Percentiles rank a stretch among this genome's conserved stretches.
Conservation (phyloP, 1,140 invertebrate genomes). For the Lepidurus couesii region DNA sequence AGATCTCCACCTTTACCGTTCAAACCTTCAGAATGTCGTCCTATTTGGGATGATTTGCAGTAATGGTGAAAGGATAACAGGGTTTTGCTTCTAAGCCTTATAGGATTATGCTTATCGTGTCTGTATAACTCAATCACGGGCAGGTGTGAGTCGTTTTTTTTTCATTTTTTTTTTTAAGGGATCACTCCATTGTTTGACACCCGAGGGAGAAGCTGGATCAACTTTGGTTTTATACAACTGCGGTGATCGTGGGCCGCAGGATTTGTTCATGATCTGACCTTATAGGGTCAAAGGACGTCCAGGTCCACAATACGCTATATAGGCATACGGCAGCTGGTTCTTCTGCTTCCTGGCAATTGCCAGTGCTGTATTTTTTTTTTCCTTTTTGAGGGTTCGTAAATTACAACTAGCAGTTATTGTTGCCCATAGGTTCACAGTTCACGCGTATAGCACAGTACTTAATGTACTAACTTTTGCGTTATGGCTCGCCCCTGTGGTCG, state of each 20-base stretch:
- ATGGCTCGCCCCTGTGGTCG: not conserved
- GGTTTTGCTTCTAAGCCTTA: not conserved
- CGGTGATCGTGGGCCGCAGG: not conserved
- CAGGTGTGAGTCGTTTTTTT: slow-evolving; percentile 7
- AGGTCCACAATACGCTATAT: not conserved
- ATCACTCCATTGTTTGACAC: not conserved
- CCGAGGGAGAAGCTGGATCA: not conserved
- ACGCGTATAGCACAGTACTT: not conserved
- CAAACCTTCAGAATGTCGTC: not conserved
- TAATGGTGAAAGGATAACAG: not conserved
- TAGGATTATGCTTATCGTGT: not conserved
- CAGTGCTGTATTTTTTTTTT: not conserved
- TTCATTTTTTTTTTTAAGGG: not conserved
- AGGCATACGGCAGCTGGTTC: not conserved
- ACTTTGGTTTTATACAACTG: not conserved
- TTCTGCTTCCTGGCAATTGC: not conserved
- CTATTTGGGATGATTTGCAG: not conserved
- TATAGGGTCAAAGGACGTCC: not conserved
- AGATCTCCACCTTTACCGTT: not conserved
- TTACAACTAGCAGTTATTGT: not conserved
- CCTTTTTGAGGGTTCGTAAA: not conserved
- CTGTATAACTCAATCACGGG: slow-evolving; percentile 14
- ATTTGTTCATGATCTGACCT: slow-evolving; percentile 10
- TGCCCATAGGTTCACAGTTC: not conserved
- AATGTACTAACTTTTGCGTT: not conserved